phyloP scores from a whole-genome alignment of 2,113 vertebrate genomes.

The Esox niger region DNA sequence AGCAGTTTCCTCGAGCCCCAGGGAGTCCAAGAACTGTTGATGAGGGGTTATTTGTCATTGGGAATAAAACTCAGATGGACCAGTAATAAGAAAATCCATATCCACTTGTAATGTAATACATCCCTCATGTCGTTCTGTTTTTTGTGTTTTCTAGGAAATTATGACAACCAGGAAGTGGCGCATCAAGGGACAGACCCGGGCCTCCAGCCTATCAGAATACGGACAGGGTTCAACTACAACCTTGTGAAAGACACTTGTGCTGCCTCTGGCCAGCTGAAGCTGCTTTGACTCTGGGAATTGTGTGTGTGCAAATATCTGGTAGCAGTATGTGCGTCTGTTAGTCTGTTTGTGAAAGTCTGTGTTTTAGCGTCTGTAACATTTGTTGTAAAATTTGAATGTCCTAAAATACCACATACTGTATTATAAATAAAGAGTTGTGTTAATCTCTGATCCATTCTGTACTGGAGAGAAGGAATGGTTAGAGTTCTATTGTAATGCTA shows the following conservation, averaged over 20 bases:
- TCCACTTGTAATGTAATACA: not conserved
- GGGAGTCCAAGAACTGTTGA: not conserved
- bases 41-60: not conserved
- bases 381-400: not conserved
- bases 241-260: constrained; percentile 23
- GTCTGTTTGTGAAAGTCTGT: no score
- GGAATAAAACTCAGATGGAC: not conserved
- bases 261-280: not conserved
- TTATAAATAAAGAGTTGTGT: not conserved
- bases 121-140: not conserved
- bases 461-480: not conserved
- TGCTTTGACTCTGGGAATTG: not conserved
- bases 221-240: constrained; percentile 52
- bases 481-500: not conserved
- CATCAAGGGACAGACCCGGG: constrained; percentile 62
- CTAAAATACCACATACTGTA: not conserved
- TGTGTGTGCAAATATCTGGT: not conserved
- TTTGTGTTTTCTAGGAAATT: constrained; percentile 54
- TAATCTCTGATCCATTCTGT: not conserved
- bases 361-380: not conserved
- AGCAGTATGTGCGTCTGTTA: not conserved
- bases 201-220: constrained; percentile 63
- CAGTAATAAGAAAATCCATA: not conserved
- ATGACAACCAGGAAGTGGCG: constrained; percentile 34
- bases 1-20: not conserved